Conservation (phyloP, 2,888 invertebrate genomes). For the Kryphioiulus occultus region DNA sequence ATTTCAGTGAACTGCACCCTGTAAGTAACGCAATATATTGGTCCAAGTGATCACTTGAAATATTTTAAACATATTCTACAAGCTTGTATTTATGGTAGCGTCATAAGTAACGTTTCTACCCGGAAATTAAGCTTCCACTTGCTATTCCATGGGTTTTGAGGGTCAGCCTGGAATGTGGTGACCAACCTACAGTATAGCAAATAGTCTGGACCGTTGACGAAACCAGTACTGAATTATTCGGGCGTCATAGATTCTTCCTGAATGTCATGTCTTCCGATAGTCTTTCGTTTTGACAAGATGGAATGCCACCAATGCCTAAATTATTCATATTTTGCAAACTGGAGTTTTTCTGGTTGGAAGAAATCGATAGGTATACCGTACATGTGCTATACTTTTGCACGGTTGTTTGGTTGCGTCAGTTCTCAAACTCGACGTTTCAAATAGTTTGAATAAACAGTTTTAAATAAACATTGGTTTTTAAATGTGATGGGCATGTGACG, state of each 20-base stretch:
- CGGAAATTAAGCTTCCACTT: too few species aligned
- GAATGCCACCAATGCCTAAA: background rate
- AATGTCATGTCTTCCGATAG: background rate
- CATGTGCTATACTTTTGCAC: background rate
- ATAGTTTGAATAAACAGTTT: background rate
- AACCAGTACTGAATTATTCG: too few species aligned
- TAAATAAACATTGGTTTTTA: conserved; percentile 12
- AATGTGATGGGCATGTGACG: background rate
- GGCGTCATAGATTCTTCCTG: background rate
- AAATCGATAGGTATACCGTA: background rate
- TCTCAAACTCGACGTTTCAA: background rate
- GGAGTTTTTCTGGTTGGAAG: background rate
- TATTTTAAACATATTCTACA: too few species aligned
- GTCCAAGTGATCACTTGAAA: too few species aligned
- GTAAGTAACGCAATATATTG: too few species aligned
- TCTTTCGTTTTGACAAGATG: background rate
- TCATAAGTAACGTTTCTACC: too few species aligned
- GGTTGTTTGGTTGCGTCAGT: background rate
- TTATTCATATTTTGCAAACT: background rate
- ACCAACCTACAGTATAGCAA: too few species aligned
- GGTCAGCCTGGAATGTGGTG: too few species aligned
- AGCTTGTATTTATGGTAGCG: too few species aligned
- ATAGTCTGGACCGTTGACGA: too few species aligned
- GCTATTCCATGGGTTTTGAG: too few species aligned
- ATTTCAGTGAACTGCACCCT: too few species aligned